A percentile compares a stretch with the other conserved stretches of the same genome.
Evolutionary conservation across 1,140 invertebrate genomes (phyloP).

Genomic region (Ectropis grisescens): DNA sequence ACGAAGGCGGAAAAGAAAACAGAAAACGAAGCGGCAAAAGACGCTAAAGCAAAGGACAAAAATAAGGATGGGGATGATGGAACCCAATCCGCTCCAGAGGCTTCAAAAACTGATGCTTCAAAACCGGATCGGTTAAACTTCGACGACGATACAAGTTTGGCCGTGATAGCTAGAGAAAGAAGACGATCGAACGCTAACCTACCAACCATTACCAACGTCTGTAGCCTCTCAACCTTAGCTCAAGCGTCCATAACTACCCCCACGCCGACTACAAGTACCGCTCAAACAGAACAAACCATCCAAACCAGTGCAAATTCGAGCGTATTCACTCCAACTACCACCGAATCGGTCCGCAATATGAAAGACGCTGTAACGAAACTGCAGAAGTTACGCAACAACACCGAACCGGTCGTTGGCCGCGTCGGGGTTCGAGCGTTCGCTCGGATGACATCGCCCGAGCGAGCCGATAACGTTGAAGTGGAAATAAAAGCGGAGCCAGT

Average conservation of each 20-base stretch:
- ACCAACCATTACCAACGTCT: constrained; percentile 44
- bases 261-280: constrained; percentile 11
- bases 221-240: constrained; percentile 29
- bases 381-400: constrained; percentile 26
- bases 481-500: constrained; percentile 59
- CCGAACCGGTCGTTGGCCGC: constrained; percentile 27
- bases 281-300: constrained; percentile 23
- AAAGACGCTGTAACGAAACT: constrained; percentile 36
- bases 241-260: constrained; percentile 8
- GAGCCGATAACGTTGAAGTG: constrained; percentile 25
- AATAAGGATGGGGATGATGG: constrained; percentile 7
- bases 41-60: constrained; percentile 14
- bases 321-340: constrained; percentile 39
- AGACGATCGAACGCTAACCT: constrained; percentile 16
- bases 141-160: constrained; percentile 40
- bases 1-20: neutral
- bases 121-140: constrained; percentile 20
- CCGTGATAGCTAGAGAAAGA: constrained; percentile 26
- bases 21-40: too few species aligned
- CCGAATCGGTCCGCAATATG: constrained; percentile 33
- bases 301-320: constrained; percentile 25
- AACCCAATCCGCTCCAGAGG: constrained; percentile 2
- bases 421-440: constrained; percentile 55
- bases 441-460: constrained; percentile 38
- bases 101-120: constrained; percentile 5